Percentiles rank a stretch among this genome's conserved stretches.
Evolutionary conservation across 2,113 vertebrate species (phyloP).

Genomic region (Steatornis caripensis): DNA sequence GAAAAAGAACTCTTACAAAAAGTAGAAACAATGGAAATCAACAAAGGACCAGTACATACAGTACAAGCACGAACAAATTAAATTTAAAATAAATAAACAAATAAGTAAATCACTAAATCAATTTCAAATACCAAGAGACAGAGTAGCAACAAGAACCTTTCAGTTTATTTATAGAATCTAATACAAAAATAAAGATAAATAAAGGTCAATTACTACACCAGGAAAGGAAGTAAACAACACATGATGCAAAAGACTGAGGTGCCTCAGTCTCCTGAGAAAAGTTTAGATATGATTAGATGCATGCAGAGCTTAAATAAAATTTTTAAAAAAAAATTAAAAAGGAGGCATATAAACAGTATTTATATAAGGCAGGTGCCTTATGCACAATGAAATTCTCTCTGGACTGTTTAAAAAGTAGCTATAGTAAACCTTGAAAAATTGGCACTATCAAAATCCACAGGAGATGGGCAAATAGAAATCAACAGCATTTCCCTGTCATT

Average conservation of each 20-base stretch:
- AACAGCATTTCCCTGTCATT: neutral
- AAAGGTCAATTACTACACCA: neutral
- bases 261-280: neutral
- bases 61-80: neutral
- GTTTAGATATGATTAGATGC: neutral
- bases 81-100: neutral
- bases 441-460: neutral
- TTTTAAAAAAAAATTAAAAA: neutral
- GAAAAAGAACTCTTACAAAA: neutral
- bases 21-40: neutral
- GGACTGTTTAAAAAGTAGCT: neutral
- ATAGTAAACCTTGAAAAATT: neutral
- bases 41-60: neutral
- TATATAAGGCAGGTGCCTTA: neutral
- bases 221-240: neutral
- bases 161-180: neutral
- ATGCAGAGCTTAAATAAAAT: neutral
- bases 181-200: neutral
- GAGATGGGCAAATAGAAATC: neutral
- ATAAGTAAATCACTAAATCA: neutral
- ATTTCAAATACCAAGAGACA: neutral
- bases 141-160: neutral
- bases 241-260: neutral
- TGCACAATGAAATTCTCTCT: neutral
- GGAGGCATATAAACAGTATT: neutral